phyloP scores from a whole-genome alignment of 53 echinoderm and acorn worm genomes.

The Astropecten irregularis region DNA sequence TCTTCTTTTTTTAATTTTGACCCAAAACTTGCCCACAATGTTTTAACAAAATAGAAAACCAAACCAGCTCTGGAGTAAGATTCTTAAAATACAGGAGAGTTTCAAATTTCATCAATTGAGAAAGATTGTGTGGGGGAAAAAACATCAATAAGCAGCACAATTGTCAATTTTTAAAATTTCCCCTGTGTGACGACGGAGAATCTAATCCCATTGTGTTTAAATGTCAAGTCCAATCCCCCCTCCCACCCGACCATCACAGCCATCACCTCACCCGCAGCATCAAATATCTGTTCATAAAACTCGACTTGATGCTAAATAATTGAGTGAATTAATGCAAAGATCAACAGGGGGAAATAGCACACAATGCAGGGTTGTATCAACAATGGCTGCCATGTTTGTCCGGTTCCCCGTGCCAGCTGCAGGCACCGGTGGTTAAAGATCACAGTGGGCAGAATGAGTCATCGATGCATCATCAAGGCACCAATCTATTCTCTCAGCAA shows the following conservation, averaged over 20 bases:
- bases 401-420: background rate
- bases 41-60: background rate
- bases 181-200: too few species aligned
- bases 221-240: conserved; percentile 31
- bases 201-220: conserved; percentile 4
- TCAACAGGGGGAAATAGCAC: background rate
- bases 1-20: background rate
- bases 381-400: background rate
- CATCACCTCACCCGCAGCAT: too few species aligned
- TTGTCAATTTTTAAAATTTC: conserved; percentile 17
- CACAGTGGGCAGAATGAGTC: too few species aligned
- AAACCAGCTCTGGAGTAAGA: too few species aligned
- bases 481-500: too few species aligned
- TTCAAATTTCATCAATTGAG: background rate
- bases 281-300: background rate
- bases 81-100: too few species aligned
- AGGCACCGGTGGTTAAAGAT: too few species aligned
- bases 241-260: too few species aligned
- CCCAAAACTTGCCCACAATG: background rate
- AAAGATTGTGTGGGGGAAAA: too few species aligned
- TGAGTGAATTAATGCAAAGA: background rate
- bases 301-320: conserved; percentile 1
- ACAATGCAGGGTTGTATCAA: background rate
- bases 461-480: too few species aligned
- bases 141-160: background rate